Conservation (phyloP, 2,797 vertebrate species). For the Crenuchus spilurus region DNA sequence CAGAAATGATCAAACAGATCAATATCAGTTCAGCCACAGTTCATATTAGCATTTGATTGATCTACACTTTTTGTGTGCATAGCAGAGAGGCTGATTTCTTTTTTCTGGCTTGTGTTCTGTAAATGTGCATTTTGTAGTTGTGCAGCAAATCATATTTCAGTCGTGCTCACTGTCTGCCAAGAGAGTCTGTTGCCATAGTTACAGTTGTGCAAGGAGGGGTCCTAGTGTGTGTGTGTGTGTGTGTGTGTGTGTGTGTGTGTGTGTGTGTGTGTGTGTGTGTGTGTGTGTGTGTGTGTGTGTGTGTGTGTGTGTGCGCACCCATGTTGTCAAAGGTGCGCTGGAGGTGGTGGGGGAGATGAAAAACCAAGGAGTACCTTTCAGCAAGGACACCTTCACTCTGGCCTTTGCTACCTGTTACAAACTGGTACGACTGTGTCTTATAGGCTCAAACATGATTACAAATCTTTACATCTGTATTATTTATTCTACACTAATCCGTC, state of each 20-base stretch:
- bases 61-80: no score
- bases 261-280: neutral
- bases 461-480: no score
- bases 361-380: conserved; percentile 80
- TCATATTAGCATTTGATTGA: neutral
- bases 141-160: neutral
- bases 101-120: neutral
- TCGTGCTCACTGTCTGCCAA: neutral
- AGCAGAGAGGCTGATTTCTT: neutral
- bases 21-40: neutral
- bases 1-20: neutral
- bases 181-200: conserved; percentile 36
- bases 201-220: conserved; percentile 3
- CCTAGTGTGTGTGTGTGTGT: neutral
- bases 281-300: neutral
- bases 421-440: conserved; percentile 85
- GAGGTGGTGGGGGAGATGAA: conserved; percentile 86
- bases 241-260: neutral
- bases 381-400: conserved; percentile 81
- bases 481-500: no score
- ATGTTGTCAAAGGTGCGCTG: conserved; percentile 78
- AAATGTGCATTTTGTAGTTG: neutral
- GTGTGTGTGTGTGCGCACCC: neutral
- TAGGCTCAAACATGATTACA: no score
- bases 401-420: conserved; percentile 89